These are phyloP conservation scores for Microdon myrmicae DNA, from an alignment of 2,888 invertebrate genomes.

Conservation along the genomic window DNA sequence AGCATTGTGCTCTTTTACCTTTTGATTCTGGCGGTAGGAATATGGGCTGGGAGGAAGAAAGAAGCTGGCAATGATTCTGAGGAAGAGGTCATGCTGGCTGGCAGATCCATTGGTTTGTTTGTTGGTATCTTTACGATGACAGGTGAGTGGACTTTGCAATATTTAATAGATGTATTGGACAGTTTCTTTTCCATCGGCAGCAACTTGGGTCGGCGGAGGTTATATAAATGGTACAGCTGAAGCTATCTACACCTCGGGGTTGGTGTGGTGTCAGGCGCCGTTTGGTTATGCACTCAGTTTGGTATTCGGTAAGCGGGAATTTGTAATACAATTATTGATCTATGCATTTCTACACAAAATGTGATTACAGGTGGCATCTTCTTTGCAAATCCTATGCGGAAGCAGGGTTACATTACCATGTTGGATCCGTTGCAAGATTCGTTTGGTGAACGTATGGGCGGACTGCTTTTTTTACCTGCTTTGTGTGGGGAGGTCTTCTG, in stretches of 20 bases:
- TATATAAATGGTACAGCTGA: slow-evolving; percentile 99
- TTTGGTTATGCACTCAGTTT: slow-evolving; percentile 97
- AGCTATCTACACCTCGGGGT: slow-evolving; percentile 90
- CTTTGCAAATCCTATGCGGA: slow-evolving; percentile 97
- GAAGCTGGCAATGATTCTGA: slow-evolving; percentile 87
- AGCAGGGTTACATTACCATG: slow-evolving; percentile 98
- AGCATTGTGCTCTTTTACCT: slow-evolving; percentile 97
- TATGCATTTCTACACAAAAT: neutral
- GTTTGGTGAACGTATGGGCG: slow-evolving; percentile 98
- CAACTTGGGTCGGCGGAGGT: slow-evolving; percentile 99
- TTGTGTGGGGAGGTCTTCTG: slow-evolving; percentile 98
- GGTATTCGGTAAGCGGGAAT: slow-evolving; percentile 80
- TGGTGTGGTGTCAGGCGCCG: slow-evolving; percentile 99
- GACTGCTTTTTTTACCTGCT: slow-evolving; percentile 93
- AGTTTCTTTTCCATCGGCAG: slow-evolving; percentile 69
- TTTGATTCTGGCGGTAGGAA: slow-evolving; percentile 93
- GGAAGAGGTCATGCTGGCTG: slow-evolving; percentile 99
- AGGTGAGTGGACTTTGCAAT: slow-evolving; percentile 70
- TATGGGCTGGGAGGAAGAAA: slow-evolving; percentile 97
- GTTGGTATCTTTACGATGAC: slow-evolving; percentile 99
- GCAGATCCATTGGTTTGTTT: slow-evolving; percentile 94
- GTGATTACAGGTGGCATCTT: slow-evolving; percentile 84
- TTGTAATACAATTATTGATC: neutral
- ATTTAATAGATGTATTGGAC: neutral
- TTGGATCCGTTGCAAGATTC: slow-evolving; percentile 96